Base-by-base conservation (phyloP, 2,888 invertebrate genomes). In the Caenorhabditis zanzibari region DNA sequence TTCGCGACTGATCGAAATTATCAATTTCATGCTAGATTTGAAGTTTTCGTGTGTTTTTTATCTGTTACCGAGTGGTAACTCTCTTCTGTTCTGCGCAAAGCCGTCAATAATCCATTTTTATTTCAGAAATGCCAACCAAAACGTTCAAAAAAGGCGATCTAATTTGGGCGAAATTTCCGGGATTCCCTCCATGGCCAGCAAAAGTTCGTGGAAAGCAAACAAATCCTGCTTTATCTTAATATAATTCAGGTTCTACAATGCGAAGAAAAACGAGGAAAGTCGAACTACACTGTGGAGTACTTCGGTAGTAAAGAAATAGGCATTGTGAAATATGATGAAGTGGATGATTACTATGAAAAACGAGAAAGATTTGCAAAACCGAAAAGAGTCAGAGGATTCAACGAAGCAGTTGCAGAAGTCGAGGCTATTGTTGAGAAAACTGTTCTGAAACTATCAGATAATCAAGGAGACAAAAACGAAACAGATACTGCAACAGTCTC, bases 111-210 rank as follows among this genome's bases (percentile, higher is more conserved):
- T 32, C 4, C 4, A 6, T 32, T 38, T 12, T 38, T 12, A 12
- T 63, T 66, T 41, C 64, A 74, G 74, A 26, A 38, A 75, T 75
- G 75, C 32, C 75, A 24, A 10, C 41, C 35, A 75, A 75, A 58
- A 58, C 38, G 6, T 79, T 79, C 71, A 47, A 64, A 41, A 44
- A 54, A 7, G 87, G 85, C 22, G 89, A 88, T 19, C 93, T 97
- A 73, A 95, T 98, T 0, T 98, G 97, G 97, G 97, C 97, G 0
- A 97, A 97, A 92, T 94, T 98, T 4, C 97, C 97, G 94, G 97
- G 96, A 16, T 98, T 97, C 92, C 98, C 98, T 0, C 97, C 95
- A 19, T 66, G 66, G 66, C 66, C 66, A 4, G 49, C 66, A 14
- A 35, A 52, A 35, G 66, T 66, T 52, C 5, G 47, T 28, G 19